Conservation (phyloP, 2,797 vertebrate species). For the Botia kubotai region DNA sequence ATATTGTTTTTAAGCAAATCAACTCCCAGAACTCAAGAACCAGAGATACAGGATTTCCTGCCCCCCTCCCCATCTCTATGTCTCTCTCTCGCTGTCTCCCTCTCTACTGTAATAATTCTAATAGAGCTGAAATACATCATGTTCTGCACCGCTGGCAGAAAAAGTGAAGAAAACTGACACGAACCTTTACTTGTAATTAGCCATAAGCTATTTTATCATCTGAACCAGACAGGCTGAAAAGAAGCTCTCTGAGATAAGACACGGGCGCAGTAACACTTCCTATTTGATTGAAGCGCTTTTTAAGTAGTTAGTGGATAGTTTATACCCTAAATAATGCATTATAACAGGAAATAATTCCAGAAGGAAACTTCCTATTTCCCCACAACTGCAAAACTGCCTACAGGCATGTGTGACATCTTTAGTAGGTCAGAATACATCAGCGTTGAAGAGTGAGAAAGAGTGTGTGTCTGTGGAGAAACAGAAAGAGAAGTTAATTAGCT, state of each 20-base stretch:
- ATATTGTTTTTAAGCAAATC: no score
- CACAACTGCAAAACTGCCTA: conserved; percentile 11
- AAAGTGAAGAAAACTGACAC: background rate
- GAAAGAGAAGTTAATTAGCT: conserved; percentile 33
- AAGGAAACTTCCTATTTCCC: background rate
- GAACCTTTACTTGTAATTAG: conserved; percentile 42
- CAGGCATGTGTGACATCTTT: conserved; percentile 41
- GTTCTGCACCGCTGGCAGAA: conserved; percentile 5
- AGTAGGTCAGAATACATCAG: conserved; percentile 38
- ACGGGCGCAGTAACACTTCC: background rate
- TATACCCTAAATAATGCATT: conserved; percentile 28
- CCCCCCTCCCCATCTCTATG: background rate
- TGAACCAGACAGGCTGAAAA: conserved; percentile 22
- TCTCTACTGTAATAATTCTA: background rate
- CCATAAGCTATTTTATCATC: conserved; percentile 39
- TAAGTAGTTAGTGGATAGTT: conserved; percentile 16
- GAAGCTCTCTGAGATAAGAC: conserved; percentile 14
- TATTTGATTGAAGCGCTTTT: conserved; percentile 26
- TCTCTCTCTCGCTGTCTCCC: background rate
- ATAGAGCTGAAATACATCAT: background rate
- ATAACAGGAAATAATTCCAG: conserved; percentile 16
- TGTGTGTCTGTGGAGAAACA: background rate
- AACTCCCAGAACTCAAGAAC: no score
- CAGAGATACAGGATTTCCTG: background rate
- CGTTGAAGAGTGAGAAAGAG: background rate